Percentiles rank a stretch among this genome's conserved stretches.
phyloP scores from a whole-genome alignment of 2,113 vertebrate species.

The Cacatua alba region DNA sequence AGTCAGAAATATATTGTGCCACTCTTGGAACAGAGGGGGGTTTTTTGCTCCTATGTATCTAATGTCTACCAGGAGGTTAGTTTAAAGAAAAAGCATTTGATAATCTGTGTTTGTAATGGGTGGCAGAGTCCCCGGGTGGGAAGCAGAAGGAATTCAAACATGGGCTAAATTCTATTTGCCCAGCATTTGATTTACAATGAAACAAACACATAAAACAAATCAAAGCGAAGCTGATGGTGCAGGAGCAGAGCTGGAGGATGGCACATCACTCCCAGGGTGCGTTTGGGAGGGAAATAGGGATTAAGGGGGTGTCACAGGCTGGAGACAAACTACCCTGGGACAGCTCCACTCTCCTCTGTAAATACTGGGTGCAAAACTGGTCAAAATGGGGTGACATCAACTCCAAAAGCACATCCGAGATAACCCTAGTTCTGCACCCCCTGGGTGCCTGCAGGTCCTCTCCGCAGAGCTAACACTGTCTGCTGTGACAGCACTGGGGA shows the following conservation, averaged over 20 bases:
- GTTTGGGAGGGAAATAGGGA: neutral
- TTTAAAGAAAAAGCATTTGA: neutral
- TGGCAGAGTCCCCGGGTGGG: neutral
- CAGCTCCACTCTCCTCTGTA: neutral
- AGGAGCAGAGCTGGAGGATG: neutral
- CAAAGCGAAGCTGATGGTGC: neutral
- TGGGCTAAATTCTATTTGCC: neutral
- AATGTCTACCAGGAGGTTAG: neutral
- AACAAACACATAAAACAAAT: neutral
- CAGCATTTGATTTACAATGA: neutral
- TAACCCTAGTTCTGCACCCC: neutral
- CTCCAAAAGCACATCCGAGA: neutral
- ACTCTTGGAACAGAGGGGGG: neutral
- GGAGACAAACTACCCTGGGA: neutral
- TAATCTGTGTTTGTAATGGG: neutral
- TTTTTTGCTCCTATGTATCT: neutral
- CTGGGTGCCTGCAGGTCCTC: neutral
- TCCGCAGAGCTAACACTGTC: neutral
- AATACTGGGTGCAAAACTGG: neutral
- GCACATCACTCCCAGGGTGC: rapidly evolving
- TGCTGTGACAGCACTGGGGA: neutral
- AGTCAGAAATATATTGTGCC: neutral
- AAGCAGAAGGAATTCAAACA: neutral
- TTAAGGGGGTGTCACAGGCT: neutral
- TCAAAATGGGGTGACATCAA: neutral